Base-by-base conservation (phyloP, 2,113 vertebrate species). In the Phalacrocorax aristotelis region DNA sequence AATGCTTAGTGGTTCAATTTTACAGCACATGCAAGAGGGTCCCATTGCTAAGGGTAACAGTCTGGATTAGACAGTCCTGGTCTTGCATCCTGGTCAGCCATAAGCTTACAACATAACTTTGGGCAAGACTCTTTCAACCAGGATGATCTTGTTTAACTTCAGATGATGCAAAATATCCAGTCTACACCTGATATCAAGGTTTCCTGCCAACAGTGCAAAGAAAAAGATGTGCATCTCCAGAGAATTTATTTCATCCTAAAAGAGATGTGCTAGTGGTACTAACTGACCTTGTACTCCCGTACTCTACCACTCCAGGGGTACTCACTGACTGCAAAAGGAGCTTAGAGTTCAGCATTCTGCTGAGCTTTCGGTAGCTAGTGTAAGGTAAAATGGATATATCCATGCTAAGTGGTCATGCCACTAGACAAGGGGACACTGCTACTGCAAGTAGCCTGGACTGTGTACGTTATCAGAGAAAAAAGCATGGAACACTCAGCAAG, bases 401-500 rank as follows among this genome's bases (percentile, higher is more conserved):
- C 18, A 8, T 8, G 12, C 15, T 30, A 23, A 62, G 23, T 14
- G 17, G 25, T 21, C 25, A 27, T 22, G 18, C 13, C 38, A 29
- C 21, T 30, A 42, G 57, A 52, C 22, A 80, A 54, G 23, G 14
- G 30, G 18, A 51, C 29, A n/a, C 9, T 61, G 26, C 32, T 29
- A 36, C n/a, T 2, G 52, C 5, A 66, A 61, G 48, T 46, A 87
- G 30, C 36, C 55, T n/a, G 58, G 26, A 15, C 34, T 10, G 20
- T 23, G 27, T 22, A 49, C 71, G 64, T 7, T 51, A 5, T 8
- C 32, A 77, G 48, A 77, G 75, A 36, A 55, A 11, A 48, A 62
- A 68, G 13, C 13, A 9, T 1, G 6, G 46, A n/a, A 12, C 3
- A 1, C 29, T 27, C 32, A 69, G 7, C n/a, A 5, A 14, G 34